Evolutionary conservation across 2,888 invertebrate genomes (phyloP).

Genomic region (Leptopilina syphax): DNA sequence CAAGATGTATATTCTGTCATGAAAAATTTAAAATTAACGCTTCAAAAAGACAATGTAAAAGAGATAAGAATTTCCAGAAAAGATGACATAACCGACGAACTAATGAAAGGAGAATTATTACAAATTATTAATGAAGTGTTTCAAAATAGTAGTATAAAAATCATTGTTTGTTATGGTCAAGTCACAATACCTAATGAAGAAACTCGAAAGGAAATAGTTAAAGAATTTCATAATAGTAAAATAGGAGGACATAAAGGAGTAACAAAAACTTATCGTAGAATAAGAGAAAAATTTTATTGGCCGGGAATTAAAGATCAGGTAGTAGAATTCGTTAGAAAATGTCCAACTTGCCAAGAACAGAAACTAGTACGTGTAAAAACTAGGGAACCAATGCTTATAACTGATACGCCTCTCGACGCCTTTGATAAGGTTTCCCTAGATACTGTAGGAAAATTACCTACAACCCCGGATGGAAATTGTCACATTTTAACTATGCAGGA

Average conservation of each 20-base stretch:
- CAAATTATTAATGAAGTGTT: too few relatives aligned
- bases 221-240: constrained; percentile 48
- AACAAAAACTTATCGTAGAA: constrained; percentile 50
- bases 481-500: background rate
- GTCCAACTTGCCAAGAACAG: constrained; percentile 48
- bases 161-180: too few relatives aligned
- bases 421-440: background rate
- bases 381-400: constrained; percentile 51
- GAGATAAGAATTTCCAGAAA: too few relatives aligned
- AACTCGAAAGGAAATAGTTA: constrained; percentile 27
- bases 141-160: too few relatives aligned
- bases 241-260: constrained; percentile 57
- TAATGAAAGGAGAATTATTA: too few relatives aligned
- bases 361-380: constrained; percentile 45
- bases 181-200: too few relatives aligned
- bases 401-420: constrained; percentile 43
- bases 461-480: background rate
- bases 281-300: constrained; percentile 54
- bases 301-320: constrained; percentile 49
- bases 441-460: constrained; percentile 4
- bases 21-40: too few relatives aligned
- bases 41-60: too few relatives aligned
- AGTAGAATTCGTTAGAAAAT: constrained; percentile 45
- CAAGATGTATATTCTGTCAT: too few relatives aligned
- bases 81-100: too few relatives aligned